Evolutionary conservation across 2,797 vertebrate genomes (phyloP), one percentile per base, ranked within the genome.

Genomic region (Stomatorhinus walkeri): DNA sequence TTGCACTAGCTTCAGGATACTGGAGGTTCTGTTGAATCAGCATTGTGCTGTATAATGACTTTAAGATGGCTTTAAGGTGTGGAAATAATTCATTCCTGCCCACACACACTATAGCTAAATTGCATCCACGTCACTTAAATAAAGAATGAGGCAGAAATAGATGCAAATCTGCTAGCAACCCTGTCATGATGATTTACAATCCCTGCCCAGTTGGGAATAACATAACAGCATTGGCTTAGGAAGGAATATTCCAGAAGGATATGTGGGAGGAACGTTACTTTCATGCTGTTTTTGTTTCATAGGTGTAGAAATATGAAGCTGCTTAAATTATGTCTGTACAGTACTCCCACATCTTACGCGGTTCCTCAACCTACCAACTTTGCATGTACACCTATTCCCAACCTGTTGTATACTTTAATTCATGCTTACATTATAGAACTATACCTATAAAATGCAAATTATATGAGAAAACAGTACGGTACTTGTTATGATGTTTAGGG

Each of bases 31-130:
- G 51, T 88, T 9, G 4, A 43, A 64, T 83, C 72, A 83, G 89
- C 89, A 89, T 87, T 83, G 89, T 87, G 14, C 76, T 61, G 72
- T 49, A 36, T 88, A 54, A 81, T 88, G 51, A 61, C 24, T 88
- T 48, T 84, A 64, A 84, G 52, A 87, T 85, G 46, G 46, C 83
- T 51, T 85, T 51, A 24, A 85, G 83, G 49, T 9, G 52, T n/a
- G 12, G 51, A 56, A 61, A 32, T 56, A 59, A 19, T 43, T 83
- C 40, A 54, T 52, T 51, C 52, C 32, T 83, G 32, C 88, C 24
- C 52, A 84, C n/a, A 32, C 72, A 19, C 22, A 61, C 32, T 43
- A 48, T 28, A 88, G 36, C 72, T 56, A 22, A 49, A 51, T 14
- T 36, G 19, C 79, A 43, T 48, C 79, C 56, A 43, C 43, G 22